These are phyloP conservation scores for Drosophila sp. DNA, from an alignment of 1,140 invertebrate genomes.

Conservation along the genomic window DNA sequence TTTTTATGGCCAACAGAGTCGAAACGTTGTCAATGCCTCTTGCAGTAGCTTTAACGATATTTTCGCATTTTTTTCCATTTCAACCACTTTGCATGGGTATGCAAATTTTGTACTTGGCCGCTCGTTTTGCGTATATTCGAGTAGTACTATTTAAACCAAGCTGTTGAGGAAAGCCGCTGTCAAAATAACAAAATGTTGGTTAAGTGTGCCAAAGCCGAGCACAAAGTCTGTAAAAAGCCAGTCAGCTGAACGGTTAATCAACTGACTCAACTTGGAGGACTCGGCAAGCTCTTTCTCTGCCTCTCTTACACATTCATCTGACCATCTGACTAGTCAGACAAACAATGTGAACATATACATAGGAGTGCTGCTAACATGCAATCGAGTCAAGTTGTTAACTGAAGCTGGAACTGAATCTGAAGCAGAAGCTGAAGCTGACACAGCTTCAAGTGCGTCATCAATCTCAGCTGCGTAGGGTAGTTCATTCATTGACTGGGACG, in stretches of 20 bases:
- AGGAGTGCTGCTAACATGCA: constrained; percentile 37
- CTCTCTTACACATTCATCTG: constrained; percentile 1
- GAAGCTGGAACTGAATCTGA: constrained; percentile 18
- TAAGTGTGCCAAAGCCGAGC: constrained; percentile 55
- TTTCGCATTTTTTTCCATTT: constrained; percentile 19
- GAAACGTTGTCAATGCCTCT: constrained; percentile 50
- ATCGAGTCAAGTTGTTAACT: constrained; percentile 52
- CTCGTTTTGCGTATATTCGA: constrained; percentile 58
- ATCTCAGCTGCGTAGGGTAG: constrained; percentile 61
- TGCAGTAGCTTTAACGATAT: constrained; percentile 53
- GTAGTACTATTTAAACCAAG: constrained; percentile 34
- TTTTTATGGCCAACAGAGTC: constrained; percentile 64
- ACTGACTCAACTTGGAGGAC: constrained; percentile 50
- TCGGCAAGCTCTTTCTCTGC: constrained; percentile 16
- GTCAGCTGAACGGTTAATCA: constrained; percentile 49
- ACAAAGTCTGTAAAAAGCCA: constrained; percentile 56
- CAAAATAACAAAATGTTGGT: constrained; percentile 80
- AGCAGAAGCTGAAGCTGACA: constrained; percentile 42
- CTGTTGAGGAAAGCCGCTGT: constrained; percentile 53
- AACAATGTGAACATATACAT: constrained; percentile 12
- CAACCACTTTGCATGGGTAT: constrained; percentile 70
- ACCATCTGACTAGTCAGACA: constrained; percentile 29
- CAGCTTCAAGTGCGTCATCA: constrained; percentile 78
- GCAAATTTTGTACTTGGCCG: constrained; percentile 77
- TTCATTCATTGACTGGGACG: constrained; percentile 64